Evolutionary conservation across 2,888 invertebrate genomes (phyloP).

Genomic region (Epinotia bilunana): DNA sequence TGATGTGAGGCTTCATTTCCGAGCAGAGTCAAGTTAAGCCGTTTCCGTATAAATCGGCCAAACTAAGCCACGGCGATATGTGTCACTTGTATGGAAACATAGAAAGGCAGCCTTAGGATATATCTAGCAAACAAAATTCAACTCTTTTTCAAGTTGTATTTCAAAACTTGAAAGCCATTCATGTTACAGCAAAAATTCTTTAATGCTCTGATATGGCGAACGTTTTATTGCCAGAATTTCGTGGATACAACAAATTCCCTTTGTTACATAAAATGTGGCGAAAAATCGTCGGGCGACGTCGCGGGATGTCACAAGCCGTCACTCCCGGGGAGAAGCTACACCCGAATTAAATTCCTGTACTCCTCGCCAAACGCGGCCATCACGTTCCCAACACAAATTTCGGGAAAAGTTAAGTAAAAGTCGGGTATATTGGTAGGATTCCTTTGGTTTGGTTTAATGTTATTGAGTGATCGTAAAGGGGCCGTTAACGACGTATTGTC

Average conservation of each 20-base stretch:
- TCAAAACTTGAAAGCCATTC: conserved; percentile 26
- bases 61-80: neutral
- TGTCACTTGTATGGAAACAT: neutral
- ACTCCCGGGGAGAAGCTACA: conserved; percentile 67
- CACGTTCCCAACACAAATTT: conserved; percentile 60
- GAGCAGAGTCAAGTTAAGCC: neutral
- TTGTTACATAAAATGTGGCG: conserved; percentile 65
- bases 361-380: conserved; percentile 60
- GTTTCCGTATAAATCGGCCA: neutral
- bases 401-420: conserved; percentile 60
- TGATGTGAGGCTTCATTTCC: neutral
- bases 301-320: conserved; percentile 72
- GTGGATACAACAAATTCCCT: conserved; percentile 61
- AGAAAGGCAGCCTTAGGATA: neutral
- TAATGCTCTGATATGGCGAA: conserved; percentile 35
- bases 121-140: conserved; percentile 2
- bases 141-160: conserved; percentile 10
- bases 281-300: conserved; percentile 68
- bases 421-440: conserved; percentile 61
- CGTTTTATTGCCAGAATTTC: conserved; percentile 36
- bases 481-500: conserved; percentile 59
- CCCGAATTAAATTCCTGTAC: conserved; percentile 80
- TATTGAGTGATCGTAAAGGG: conserved; percentile 53
- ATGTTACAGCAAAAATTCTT: conserved; percentile 32
- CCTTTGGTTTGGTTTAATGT: conserved; percentile 51